These are phyloP conservation scores for Heliconius ethilla DNA, from an alignment of 2,888 invertebrate genomes.

Conservation along the genomic window DNA sequence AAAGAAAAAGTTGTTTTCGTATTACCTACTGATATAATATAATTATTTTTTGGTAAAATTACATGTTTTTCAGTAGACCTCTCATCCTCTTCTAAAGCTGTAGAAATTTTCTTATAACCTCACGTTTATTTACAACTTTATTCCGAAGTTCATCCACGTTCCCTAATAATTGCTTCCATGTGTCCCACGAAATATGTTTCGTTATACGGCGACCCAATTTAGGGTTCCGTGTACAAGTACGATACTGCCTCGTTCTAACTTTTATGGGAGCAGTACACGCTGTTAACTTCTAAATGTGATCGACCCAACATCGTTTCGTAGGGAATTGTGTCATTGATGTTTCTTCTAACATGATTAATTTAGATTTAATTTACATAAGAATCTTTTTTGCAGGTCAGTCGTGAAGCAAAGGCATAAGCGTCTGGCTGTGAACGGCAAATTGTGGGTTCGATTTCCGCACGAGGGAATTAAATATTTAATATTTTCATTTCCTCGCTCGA, in stretches of 20 bases:
- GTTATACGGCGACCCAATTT: constrained; percentile 59
- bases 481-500: too few relatives aligned
- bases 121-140: not conserved
- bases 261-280: constrained; percentile 63
- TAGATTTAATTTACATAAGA: not conserved
- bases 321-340: constrained; percentile 33
- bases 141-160: not conserved
- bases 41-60: not conserved
- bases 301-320: constrained; percentile 51
- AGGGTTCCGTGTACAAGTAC: constrained; percentile 56
- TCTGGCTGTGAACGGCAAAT: too few relatives aligned
- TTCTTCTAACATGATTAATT: constrained; percentile 27
- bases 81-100: not conserved
- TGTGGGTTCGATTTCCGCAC: too few relatives aligned
- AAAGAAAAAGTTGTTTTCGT: not conserved
- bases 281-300: constrained; percentile 63
- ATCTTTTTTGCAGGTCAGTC: too few relatives aligned
- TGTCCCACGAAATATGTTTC: constrained; percentile 15
- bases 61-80: not conserved
- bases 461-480: too few relatives aligned
- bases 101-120: not conserved
- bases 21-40: not conserved
- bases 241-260: constrained; percentile 55
- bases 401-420: too few relatives aligned
- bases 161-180: constrained; percentile 23